Evolutionary conservation across 2,888 invertebrate species (phyloP).

Genomic region (Nephrotoma appendiculata): DNA sequence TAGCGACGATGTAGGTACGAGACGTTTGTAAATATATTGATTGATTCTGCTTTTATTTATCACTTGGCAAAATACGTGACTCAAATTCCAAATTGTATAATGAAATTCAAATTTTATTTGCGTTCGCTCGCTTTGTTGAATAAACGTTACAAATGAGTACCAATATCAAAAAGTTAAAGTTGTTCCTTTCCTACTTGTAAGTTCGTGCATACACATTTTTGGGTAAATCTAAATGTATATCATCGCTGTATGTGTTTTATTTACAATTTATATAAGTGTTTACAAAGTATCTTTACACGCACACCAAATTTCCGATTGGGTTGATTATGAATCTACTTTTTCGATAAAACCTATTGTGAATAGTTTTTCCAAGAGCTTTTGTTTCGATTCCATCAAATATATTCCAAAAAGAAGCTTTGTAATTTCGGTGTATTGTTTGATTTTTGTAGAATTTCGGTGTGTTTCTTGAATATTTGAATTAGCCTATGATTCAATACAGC

Average conservation of each 20-base stretch:
- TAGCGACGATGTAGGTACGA: too few species aligned
- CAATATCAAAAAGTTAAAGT: not conserved
- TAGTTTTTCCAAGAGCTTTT: not conserved
- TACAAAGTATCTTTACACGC: not conserved
- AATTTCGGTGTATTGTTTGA: not conserved
- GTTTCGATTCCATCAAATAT: not conserved
- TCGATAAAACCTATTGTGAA: not conserved
- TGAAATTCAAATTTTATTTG: not conserved
- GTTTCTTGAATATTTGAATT: too few species aligned
- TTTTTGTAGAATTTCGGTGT: too few species aligned
- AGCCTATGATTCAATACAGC: too few species aligned
- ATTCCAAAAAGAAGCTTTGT: not conserved
- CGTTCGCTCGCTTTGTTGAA: not conserved
- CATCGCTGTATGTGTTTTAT: not conserved
- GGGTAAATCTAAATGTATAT: not conserved
- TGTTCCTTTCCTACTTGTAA: not conserved
- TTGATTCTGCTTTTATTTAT: not conserved
- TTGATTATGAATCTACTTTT: not conserved
- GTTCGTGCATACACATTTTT: not conserved
- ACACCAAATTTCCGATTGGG: not conserved
- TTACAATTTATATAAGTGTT: not conserved
- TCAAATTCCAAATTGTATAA: not conserved
- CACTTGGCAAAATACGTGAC: not conserved
- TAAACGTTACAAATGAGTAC: not conserved
- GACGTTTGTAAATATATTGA: not conserved